A percentile compares a stretch with the other conserved stretches of the same genome.
These are phyloP conservation scores for Sympetrum striolatum DNA, from an alignment of 2,888 invertebrate genomes.

Conservation along the genomic window DNA sequence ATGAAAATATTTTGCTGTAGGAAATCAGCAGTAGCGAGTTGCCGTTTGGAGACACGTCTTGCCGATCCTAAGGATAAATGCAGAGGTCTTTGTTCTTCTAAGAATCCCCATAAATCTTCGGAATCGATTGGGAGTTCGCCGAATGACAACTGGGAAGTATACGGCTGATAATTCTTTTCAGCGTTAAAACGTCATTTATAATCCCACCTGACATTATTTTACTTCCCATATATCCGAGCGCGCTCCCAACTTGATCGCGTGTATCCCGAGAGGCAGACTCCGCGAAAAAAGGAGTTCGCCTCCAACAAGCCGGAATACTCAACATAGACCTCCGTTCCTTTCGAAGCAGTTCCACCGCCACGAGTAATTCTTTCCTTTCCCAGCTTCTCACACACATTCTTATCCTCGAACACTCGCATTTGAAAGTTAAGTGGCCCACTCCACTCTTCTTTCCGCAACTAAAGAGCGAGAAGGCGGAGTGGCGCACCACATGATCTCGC, in stretches of 20 bases:
- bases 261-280: not conserved
- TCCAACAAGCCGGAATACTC: not conserved
- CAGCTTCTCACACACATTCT: not conserved
- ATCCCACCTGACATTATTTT: not conserved
- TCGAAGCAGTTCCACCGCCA: not conserved
- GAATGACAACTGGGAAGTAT: not conserved
- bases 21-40: no score
- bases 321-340: not conserved
- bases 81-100: no score
- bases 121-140: no score
- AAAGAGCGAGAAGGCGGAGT: not conserved
- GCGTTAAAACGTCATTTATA: not conserved
- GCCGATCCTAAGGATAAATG: no score
- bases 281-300: not conserved
- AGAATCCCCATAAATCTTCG: no score
- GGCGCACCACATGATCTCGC: not conserved
- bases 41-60: no score
- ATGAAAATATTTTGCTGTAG: no score
- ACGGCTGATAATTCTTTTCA: not conserved
- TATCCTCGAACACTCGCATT: not conserved
- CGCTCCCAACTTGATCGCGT: not conserved
- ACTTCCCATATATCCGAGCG: not conserved
- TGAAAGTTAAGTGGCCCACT: not conserved
- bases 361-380: not conserved
- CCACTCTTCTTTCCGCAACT: not conserved